These are phyloP conservation scores for Drosophila fulvimacula DNA, from an alignment of 2,888 invertebrate species.

Conservation along the genomic window DNA sequence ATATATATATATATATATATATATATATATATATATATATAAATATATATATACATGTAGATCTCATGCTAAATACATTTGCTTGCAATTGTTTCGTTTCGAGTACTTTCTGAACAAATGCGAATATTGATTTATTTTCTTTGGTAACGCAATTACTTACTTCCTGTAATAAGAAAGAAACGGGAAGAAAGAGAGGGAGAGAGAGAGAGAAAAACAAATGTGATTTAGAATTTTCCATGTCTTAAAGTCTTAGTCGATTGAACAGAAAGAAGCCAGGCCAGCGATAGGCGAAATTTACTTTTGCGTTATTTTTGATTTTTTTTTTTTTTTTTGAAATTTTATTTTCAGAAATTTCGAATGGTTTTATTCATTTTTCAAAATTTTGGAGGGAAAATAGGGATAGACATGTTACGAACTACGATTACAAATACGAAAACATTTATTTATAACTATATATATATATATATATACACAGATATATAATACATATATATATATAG, in stretches of 20 bases:
- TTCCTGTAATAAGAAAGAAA: slow-evolving; percentile 84
- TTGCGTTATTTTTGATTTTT: slow-evolving; percentile 39
- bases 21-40: background rate
- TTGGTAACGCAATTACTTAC: slow-evolving; percentile 80
- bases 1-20: background rate
- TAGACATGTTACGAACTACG: slow-evolving; percentile 53
- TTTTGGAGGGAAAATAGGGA: slow-evolving; percentile 35
- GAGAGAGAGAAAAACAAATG: slow-evolving; percentile 62
- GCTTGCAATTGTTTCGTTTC: slow-evolving; percentile 26
- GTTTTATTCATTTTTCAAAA: slow-evolving; percentile 54
- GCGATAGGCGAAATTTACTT: slow-evolving; percentile 71
- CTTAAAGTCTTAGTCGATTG: slow-evolving; percentile 58
- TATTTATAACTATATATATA: slow-evolving; percentile 18
- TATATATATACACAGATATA: background rate
- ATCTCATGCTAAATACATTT: slow-evolving; percentile 17
- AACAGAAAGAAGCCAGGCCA: slow-evolving; percentile 75
- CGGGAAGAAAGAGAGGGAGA: slow-evolving; percentile 71
- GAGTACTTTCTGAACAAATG: slow-evolving; percentile 18
- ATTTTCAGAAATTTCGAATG: slow-evolving; percentile 50
- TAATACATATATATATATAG: slow-evolving; percentile 10
- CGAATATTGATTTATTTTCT: slow-evolving; percentile 15
- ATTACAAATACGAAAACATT: slow-evolving; percentile 45
- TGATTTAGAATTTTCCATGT: slow-evolving; percentile 67
- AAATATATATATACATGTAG: background rate
- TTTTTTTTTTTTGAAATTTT: slow-evolving; percentile 22